Evolutionary conservation across 2,797 vertebrate species (phyloP).

Genomic region (Aldrovandia affinis): DNA sequence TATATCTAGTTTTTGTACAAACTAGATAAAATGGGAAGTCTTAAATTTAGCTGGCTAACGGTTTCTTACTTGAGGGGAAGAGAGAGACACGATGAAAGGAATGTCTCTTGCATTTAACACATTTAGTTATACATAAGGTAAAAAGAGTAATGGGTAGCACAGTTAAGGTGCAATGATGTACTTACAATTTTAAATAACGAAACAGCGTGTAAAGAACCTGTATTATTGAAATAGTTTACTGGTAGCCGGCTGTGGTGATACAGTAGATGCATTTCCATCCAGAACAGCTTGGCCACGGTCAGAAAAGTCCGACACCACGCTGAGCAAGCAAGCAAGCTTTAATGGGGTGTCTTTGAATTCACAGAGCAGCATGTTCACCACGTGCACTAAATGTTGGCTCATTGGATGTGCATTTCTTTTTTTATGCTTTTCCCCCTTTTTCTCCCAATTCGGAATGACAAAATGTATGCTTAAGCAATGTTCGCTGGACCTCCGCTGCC

Average conservation of each 20-base stretch:
- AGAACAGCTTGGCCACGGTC: no score
- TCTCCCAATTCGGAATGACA: no score
- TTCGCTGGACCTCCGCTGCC: no score
- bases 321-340: not conserved
- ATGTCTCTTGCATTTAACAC: not conserved
- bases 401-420: no score
- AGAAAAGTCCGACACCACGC: not conserved
- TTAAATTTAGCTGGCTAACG: not conserved
- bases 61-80: not conserved
- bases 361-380: not conserved
- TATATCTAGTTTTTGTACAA: not conserved
- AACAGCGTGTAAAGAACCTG: not conserved
- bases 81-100: not conserved
- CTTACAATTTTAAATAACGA: not conserved
- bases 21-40: not conserved
- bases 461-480: no score
- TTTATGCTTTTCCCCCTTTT: no score
- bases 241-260: not conserved
- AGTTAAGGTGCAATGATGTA: not conserved
- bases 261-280: not conserved
- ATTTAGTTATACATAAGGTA: slow-evolving; percentile 1
- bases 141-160: not conserved
- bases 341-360: not conserved
- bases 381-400: not conserved
- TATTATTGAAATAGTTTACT: not conserved